phyloP scores from a whole-genome alignment of 2,888 invertebrate species.

The Caenorhabditis sp. region DNA sequence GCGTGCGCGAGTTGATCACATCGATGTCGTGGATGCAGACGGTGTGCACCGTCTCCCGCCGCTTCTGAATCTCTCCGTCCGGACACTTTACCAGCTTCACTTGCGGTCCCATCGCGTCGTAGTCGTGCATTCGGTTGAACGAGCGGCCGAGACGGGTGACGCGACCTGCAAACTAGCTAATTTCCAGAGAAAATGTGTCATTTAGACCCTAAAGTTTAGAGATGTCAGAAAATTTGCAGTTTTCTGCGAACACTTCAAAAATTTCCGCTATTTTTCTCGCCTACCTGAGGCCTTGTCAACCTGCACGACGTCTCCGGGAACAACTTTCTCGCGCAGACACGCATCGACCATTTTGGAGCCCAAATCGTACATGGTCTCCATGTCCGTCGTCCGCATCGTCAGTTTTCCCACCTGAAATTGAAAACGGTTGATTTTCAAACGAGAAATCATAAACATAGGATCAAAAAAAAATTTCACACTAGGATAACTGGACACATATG shows the following conservation, averaged over 20 bases:
- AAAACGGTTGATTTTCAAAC: neutral
- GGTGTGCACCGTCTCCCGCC: slow-evolving; percentile 92
- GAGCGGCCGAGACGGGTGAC: slow-evolving; percentile 84
- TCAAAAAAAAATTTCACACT: too few species aligned
- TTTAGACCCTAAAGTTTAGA: neutral
- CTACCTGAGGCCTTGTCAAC: slow-evolving; percentile 97
- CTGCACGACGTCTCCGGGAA: slow-evolving; percentile 90
- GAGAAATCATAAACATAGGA: too few species aligned
- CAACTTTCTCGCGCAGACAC: slow-evolving; percentile 83
- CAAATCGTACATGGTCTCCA: slow-evolving; percentile 99
- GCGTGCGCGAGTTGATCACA: slow-evolving; percentile 95
- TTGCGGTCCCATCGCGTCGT: slow-evolving; percentile 92
- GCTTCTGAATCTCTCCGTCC: slow-evolving; percentile 96
- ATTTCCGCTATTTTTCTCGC: neutral
- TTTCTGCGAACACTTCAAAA: neutral
- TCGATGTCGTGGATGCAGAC: slow-evolving; percentile 99
- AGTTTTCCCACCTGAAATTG: slow-evolving; percentile 83
- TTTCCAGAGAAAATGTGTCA: too few species aligned
- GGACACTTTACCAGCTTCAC: slow-evolving; percentile 95
- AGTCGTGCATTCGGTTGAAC: slow-evolving; percentile 95
- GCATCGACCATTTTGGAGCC: slow-evolving; percentile 83
- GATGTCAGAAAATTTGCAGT: neutral
- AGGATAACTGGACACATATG: too few species aligned
- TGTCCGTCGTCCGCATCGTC: slow-evolving; percentile 97
- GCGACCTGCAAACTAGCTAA: slow-evolving; percentile 69